Conservation (phyloP, 2,113 vertebrate genomes). For the Tonatia bakeri region DNA sequence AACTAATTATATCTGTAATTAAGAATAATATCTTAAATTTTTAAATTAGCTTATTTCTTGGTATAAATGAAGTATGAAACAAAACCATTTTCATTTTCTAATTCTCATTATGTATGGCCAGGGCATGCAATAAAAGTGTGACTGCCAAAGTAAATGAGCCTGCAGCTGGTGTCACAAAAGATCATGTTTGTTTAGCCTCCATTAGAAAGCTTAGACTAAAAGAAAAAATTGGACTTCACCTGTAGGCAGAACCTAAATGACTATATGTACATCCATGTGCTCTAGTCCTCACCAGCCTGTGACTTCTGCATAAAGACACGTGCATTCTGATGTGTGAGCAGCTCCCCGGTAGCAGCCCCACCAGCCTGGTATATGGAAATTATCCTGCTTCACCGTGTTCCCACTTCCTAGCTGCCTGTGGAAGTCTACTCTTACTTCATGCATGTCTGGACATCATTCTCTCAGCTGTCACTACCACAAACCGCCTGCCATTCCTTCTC, state of each 20-base stretch:
- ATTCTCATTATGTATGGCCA: neutral
- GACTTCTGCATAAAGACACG: neutral
- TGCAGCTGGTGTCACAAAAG: neutral
- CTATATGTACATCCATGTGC: neutral
- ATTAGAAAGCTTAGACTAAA: neutral
- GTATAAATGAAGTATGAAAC: neutral
- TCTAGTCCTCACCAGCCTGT: neutral
- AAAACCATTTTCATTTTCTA: slow-evolving; percentile 7
- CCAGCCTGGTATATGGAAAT: neutral
- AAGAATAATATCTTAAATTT: neutral
- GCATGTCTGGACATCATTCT: neutral
- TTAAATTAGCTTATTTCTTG: neutral
- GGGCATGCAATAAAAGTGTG: neutral
- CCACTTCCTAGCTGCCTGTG: neutral
- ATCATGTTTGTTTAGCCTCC: neutral
- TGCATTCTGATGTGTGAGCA: neutral
- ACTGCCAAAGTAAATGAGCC: neutral
- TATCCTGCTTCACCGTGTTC: neutral
- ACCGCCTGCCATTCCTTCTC: neutral
- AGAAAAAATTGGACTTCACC: neutral
- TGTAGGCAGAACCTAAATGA: neutral
- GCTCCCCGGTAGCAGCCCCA: neutral
- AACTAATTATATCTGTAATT: neutral
- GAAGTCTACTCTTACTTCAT: neutral
- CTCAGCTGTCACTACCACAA: neutral